phyloP scores from a whole-genome alignment of 2,797 vertebrate genomes.

The Muscicapa comitata region DNA sequence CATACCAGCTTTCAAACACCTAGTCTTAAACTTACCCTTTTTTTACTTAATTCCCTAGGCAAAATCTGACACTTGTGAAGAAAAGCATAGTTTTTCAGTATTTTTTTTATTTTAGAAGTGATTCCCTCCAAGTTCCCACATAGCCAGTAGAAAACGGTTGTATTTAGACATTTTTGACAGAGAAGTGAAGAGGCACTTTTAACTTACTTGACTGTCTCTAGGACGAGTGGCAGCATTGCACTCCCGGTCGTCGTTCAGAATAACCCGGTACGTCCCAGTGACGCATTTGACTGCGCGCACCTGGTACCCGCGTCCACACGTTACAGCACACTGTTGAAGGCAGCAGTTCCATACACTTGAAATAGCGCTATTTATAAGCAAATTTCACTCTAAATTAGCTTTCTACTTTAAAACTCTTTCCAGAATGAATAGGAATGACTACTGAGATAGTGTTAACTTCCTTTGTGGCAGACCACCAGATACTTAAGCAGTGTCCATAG shows the following conservation, averaged over 20 bases:
- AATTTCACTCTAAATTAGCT: not conserved
- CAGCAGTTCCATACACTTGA: not conserved
- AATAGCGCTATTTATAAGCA: not conserved
- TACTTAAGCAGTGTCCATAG: not conserved
- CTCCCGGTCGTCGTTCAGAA: constrained; percentile 82
- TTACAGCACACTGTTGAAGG: constrained; percentile 84
- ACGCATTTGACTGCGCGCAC: constrained; percentile 88
- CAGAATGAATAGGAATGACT: not conserved
- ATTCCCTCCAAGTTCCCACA: not conserved
- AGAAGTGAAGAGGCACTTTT: not conserved
- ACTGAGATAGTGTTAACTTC: not conserved
- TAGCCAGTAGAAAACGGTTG: not conserved
- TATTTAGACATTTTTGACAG: not conserved
- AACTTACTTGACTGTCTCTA: constrained; percentile 83
- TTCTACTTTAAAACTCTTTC: not conserved
- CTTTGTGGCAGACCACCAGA: not conserved
- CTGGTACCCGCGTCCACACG: constrained; percentile 89
- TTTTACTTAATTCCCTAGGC: not conserved
- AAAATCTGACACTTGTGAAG: not conserved
- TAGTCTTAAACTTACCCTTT: not conserved
- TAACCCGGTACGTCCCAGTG: constrained; percentile 72
- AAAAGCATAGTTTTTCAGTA: not conserved
- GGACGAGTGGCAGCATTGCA: constrained; percentile 86
- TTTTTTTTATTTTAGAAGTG: not conserved
- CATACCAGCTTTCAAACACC: not conserved